Evolutionary conservation across 2,113 vertebrate genomes (phyloP), one percentile per base, ranked within the genome.

Genomic region (Trochalopteron elliotii): DNA sequence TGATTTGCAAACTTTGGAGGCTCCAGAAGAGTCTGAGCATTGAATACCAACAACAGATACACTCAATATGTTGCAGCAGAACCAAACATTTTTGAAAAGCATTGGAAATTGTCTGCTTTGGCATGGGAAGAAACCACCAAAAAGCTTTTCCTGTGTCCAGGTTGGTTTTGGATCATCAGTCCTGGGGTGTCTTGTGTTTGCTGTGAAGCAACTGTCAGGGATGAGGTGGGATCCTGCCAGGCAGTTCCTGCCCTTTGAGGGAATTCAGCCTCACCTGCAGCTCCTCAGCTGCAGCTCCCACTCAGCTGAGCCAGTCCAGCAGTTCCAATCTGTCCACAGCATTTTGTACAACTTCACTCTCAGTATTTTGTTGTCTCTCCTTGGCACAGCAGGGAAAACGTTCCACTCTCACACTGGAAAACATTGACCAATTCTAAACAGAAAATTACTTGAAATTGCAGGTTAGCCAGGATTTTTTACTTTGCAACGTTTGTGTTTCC

Each of bases 401-500:
- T 42, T 40, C 44, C 47, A 4, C 60, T 93, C 69, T 49, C 87
- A 35, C 44, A 4, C 60, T 55, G 78, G n/a, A 64, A 91, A 95
- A 92, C 83, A 76, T 6, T 78, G 79, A 82, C 85, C 86, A 71
- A 49, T 84, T 70, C 88, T 84, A 79, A 87, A 71, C 22, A 86
- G 94, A 75, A 94, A 92, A 95, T 94, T 5, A 84, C 90, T 78
- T 35, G 53, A 89, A 97, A 96, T 94, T 93, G 80, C 68, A 53
- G 92, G 79, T 81, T 71, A 77, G 80, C 21, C n/a, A 6, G 28
- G 64, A 42, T 78, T 95, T 93, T 71, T 82, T 39, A 21, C 74
- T 83, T 76, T 35, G 92, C 5, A 0, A 40, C 37, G 4, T 95
- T 82, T 80, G 77, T 95, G 78, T 69, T 88, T 87, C 94, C 83